Evolutionary conservation across 2,113 vertebrate species (phyloP).

Genomic region (Fulmarus glacialis): DNA sequence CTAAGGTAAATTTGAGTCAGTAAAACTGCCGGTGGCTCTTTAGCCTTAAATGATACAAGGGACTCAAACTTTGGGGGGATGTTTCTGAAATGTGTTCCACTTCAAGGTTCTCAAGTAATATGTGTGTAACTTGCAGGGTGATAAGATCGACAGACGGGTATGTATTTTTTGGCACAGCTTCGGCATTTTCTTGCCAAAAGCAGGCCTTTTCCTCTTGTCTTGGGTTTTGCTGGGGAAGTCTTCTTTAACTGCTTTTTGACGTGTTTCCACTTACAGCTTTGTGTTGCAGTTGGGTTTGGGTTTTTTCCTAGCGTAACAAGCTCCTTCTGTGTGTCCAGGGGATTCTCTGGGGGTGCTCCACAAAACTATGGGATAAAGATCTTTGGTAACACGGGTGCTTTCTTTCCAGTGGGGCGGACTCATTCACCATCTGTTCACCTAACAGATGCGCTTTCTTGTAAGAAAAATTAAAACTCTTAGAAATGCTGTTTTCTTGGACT

Average conservation of each 20-base stretch:
- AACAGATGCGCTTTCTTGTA: neutral
- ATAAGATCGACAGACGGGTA: constrained; percentile 99
- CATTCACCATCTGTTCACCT: neutral
- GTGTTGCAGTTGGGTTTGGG: constrained; percentile 38
- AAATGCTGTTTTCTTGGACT: neutral
- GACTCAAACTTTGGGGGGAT: neutral
- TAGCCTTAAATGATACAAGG: neutral
- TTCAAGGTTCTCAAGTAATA: constrained; percentile 25
- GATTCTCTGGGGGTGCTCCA: constrained; percentile 27
- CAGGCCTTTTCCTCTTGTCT: constrained; percentile 72
- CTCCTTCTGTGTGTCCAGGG: constrained; percentile 6
- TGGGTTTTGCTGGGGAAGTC: constrained; percentile 68
- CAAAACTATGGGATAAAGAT: neutral
- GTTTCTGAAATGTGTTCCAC: neutral
- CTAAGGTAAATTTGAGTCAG: neutral
- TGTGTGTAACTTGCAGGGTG: constrained; percentile 94
- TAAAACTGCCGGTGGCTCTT: neutral
- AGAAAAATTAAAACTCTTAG: neutral
- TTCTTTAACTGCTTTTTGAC: constrained; percentile 78
- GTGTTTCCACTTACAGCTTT: constrained; percentile 73
- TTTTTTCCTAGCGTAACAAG: constrained; percentile 19
- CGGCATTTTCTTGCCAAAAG: constrained; percentile 72
- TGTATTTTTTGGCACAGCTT: constrained; percentile 79
- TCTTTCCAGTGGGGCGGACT: neutral
- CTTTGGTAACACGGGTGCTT: constrained; percentile 55